These are phyloP conservation scores for Deilephila porcellus DNA, from an alignment of 2,888 invertebrate species.

Conservation along the genomic window DNA sequence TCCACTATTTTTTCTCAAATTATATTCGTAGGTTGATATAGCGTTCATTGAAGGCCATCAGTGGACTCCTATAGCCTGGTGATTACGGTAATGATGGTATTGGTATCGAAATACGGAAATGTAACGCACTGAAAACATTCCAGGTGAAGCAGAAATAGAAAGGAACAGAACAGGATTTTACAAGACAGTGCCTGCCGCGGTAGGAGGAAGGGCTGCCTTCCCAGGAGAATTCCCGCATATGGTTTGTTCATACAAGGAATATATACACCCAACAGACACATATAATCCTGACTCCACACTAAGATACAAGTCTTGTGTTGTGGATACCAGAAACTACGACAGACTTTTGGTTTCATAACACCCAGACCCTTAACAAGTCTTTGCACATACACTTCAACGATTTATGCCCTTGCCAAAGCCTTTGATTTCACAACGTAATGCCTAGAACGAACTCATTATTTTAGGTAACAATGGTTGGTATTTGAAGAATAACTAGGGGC, in stretches of 20 bases:
- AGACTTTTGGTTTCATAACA: neutral
- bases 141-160: conserved; percentile 20
- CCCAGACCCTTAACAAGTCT: neutral
- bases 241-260: conserved; percentile 21
- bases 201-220: conserved; percentile 26
- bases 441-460: too few relatives aligned
- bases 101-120: too few relatives aligned
- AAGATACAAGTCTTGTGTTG: neutral
- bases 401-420: too few relatives aligned
- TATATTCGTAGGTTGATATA: too few relatives aligned
- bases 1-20: too few relatives aligned
- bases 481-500: too few relatives aligned
- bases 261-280: conserved; percentile 82
- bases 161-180: neutral
- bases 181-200: neutral
- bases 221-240: conserved; percentile 31
- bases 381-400: neutral
- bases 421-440: too few relatives aligned
- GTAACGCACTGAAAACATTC: neutral
- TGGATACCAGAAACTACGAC: neutral
- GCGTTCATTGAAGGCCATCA: too few relatives aligned
- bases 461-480: too few relatives aligned
- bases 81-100: too few relatives aligned
- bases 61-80: too few relatives aligned
- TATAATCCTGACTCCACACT: conserved; percentile 85